Base-by-base conservation (phyloP, 2,888 invertebrate genomes). In the Theodoxus fluviatilis region DNA sequence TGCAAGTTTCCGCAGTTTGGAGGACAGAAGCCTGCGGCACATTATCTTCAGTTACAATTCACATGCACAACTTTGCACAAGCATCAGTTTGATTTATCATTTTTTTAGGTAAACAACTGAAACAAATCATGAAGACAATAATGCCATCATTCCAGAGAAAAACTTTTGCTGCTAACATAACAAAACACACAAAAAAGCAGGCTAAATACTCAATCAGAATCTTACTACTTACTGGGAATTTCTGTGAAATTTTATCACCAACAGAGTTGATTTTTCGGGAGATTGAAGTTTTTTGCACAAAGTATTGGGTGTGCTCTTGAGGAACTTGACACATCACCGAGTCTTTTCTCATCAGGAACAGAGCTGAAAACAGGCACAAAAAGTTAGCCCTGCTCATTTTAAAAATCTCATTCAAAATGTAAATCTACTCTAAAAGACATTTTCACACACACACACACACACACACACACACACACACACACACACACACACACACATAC, bases 311-410 rank as follows among this genome's bases (percentile, higher is more conserved):
- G 57, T 80, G 80, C 28, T 76, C 72, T 4, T 75, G 76, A 12
- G 82, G 78, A 9, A 83, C 71, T 43, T 76, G 76, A 9, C 78
- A 77, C 38, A 81, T 68, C 61, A 83, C 80, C 49, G 74, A 71
- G 72, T 83, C 83, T 75, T 79, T 74, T 66, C 84, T 74, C 28
- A 79, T 74, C 67, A 83, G 67, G 72, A 80, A 84, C 55, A 84
- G 66, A 57, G 82, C 84, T 84, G 79, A 47, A 79, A 77, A 18
- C 67, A 33, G 28, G 49, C 3, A 69, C 3, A 18, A 52, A 57
- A 67, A n/a, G n/a, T n/a, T 18, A 15, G 18, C 12, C 2, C 18
- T 49, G 49, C n/a, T 22, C 22, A 49, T 15, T 12, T 22, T 18
- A 66, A 31, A 33, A 18, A 49, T 37, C 22, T 3, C 28, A 47